Evolutionary conservation across 2,888 invertebrate genomes (phyloP).

Genomic region (Orthonychiurus folsomi): DNA sequence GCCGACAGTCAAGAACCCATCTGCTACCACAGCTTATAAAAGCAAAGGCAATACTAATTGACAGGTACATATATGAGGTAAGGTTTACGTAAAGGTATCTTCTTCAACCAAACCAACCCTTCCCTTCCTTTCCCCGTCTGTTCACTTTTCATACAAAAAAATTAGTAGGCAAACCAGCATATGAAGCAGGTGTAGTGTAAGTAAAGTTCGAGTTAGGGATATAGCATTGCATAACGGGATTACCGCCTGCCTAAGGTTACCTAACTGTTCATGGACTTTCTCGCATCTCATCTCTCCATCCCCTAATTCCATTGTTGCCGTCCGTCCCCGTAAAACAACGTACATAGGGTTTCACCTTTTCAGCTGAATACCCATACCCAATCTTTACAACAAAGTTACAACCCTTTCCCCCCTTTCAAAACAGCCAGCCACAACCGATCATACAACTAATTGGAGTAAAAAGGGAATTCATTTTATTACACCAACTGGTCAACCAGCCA

Average conservation of each 20-base stretch:
- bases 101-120: neutral
- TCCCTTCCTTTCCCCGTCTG: neutral
- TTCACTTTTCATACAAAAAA: neutral
- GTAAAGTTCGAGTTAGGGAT: no score
- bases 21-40: no score
- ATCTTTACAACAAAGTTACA: neutral
- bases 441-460: neutral
- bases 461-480: neutral
- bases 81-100: neutral
- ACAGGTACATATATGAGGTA: no score
- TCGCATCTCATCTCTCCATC: slow-evolving; percentile 11
- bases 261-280: slow-evolving; percentile 16
- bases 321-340: neutral
- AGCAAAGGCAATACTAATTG: neutral
- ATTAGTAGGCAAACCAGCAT: neutral
- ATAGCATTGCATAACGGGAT: slow-evolving; percentile 17
- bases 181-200: neutral
- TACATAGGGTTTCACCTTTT: no score
- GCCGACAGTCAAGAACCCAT: no score
- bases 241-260: slow-evolving; percentile 16
- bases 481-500: no score
- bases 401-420: neutral
- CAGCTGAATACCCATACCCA: neutral
- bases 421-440: neutral
- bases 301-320: neutral